A percentile compares a stretch with the other conserved stretches of the same genome.
Conservation (phyloP, 2,888 invertebrate genomes). For the Cheilosia scutellata region DNA sequence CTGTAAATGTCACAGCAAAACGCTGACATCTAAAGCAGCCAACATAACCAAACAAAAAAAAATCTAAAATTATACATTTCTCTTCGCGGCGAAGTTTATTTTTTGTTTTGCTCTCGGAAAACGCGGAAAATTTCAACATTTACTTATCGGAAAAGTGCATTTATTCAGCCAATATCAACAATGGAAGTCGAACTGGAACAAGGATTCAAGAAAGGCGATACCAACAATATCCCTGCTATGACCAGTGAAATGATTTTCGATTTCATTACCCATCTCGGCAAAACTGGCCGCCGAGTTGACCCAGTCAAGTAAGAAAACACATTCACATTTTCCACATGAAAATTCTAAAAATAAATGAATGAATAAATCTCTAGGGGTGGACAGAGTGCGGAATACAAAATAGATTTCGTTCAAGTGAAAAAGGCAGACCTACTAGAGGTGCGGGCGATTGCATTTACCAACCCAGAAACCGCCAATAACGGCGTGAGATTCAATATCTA, state of each 20-base stretch:
- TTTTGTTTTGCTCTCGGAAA: conserved; percentile 42
- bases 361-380: conserved; percentile 45
- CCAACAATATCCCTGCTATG: conserved; percentile 80
- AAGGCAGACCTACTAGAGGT: conserved; percentile 79
- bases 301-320: conserved; percentile 43
- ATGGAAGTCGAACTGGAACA: conserved; percentile 80
- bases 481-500: conserved; percentile 79
- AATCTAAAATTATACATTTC: conserved; percentile 58
- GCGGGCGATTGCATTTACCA: conserved; percentile 80
- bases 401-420: conserved; percentile 82
- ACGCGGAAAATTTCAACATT: background rate
- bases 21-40: conserved; percentile 41
- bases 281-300: conserved; percentile 55
- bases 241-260: conserved; percentile 81
- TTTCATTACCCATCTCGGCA: conserved; percentile 78
- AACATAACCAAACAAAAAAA: conserved; percentile 36
- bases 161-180: background rate
- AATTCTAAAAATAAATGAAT: conserved; percentile 58
- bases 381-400: conserved; percentile 78
- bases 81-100: background rate
- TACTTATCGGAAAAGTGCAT: background rate
- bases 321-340: conserved; percentile 5
- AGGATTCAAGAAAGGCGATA: conserved; percentile 82
- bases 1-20: conserved; percentile 31
- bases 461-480: conserved; percentile 78